These are phyloP conservation scores for Pygmarrhopalites habei DNA, from an alignment of 1,140 invertebrate species.

Conservation along the genomic window DNA sequence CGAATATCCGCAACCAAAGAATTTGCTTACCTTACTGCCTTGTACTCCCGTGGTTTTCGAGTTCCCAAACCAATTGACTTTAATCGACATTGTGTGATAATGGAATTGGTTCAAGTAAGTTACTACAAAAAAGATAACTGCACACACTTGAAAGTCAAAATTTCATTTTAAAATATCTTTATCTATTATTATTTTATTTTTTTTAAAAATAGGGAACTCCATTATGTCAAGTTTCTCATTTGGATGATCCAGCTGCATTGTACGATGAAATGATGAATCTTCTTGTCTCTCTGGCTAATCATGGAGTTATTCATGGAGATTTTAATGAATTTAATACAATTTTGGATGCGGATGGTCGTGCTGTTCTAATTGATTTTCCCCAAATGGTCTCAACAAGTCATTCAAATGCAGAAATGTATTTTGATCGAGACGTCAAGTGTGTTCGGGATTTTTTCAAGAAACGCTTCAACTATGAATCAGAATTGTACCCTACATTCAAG, in stretches of 20 bases:
- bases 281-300: slow-evolving; percentile 80
- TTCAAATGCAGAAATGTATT: slow-evolving; percentile 83
- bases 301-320: slow-evolving; percentile 96
- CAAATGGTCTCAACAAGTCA: slow-evolving; percentile 97
- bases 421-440: slow-evolving; percentile 92
- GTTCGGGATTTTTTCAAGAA: slow-evolving; percentile 85
- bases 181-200: not conserved
- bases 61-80: slow-evolving; percentile 92
- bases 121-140: too few relatives aligned
- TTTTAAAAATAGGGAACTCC: slow-evolving; percentile 53
- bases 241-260: slow-evolving; percentile 67
- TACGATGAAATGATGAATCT: slow-evolving; percentile 95
- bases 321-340: slow-evolving; percentile 99
- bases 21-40: slow-evolving; percentile 95
- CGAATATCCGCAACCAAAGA: slow-evolving; percentile 94
- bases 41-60: slow-evolving; percentile 83
- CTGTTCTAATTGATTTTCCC: slow-evolving; percentile 95
- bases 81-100: slow-evolving; percentile 93
- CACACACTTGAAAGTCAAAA: too few relatives aligned
- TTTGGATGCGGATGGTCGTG: slow-evolving; percentile 66
- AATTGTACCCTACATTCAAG: slow-evolving; percentile 73
- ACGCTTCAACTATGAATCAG: slow-evolving; percentile 86
- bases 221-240: slow-evolving; percentile 70
- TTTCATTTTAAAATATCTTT: not conserved
- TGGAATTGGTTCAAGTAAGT: slow-evolving; percentile 72